Evolutionary conservation across 2,888 invertebrate species (phyloP).

Genomic region (Altica lythri): DNA sequence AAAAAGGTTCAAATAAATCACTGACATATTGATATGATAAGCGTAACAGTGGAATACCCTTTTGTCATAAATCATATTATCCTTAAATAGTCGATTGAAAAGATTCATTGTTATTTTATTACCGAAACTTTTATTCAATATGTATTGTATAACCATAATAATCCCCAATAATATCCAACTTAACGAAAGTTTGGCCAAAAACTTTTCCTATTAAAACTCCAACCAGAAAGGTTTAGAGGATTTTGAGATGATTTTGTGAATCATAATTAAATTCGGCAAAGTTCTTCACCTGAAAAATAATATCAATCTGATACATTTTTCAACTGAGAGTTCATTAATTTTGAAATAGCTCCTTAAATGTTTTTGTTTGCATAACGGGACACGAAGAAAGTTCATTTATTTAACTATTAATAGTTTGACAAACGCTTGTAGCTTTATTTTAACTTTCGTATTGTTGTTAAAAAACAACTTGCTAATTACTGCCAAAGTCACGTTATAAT

Average conservation of each 20-base stretch:
- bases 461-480: too few relatives aligned
- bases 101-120: slow-evolving; percentile 23
- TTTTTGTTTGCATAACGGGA: too few relatives aligned
- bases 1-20: slow-evolving; percentile 10
- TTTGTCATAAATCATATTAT: slow-evolving; percentile 18
- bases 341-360: too few relatives aligned
- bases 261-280: slow-evolving; percentile 22
- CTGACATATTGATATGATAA: slow-evolving; percentile 4
- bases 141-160: slow-evolving; percentile 25
- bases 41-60: slow-evolving; percentile 6
- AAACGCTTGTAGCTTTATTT: too few relatives aligned
- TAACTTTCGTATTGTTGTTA: too few relatives aligned
- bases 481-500: too few relatives aligned
- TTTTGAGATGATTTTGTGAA: slow-evolving; percentile 18
- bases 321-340: too few relatives aligned
- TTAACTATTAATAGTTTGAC: too few relatives aligned
- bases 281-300: slow-evolving; percentile 22
- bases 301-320: too few relatives aligned
- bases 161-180: slow-evolving; percentile 25
- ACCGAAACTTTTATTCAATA: slow-evolving; percentile 25
- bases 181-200: slow-evolving; percentile 14
- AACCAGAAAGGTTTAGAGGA: neutral
- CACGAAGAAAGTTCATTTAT: too few relatives aligned
- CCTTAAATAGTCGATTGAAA: slow-evolving; percentile 10
- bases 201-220: slow-evolving; percentile 27